These are phyloP conservation scores for Hesperia comma DNA, from an alignment of 2,888 invertebrate genomes.

Conservation along the genomic window DNA sequence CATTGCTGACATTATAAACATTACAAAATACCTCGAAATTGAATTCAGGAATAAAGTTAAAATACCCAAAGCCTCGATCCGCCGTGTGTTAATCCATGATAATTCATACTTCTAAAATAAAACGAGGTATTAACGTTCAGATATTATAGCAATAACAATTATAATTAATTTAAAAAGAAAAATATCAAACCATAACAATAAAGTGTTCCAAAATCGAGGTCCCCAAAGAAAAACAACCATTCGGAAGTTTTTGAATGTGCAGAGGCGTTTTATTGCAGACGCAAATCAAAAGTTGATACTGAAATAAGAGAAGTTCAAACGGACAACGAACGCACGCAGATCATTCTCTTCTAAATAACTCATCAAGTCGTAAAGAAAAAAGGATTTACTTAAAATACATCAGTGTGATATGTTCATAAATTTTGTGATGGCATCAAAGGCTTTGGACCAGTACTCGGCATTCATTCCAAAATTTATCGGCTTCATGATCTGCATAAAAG, in stretches of 20 bases:
- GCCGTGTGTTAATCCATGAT: conserved; percentile 24
- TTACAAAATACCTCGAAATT: conserved; percentile 55
- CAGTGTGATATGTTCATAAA: conserved; percentile 58
- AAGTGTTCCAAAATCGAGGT: conserved; percentile 23
- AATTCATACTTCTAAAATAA: conserved; percentile 45
- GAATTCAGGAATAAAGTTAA: conserved; percentile 51
- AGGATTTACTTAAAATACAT: conserved; percentile 49
- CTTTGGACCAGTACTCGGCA: conserved; percentile 44
- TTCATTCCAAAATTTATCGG: conserved; percentile 53
- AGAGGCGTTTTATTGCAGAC: conserved; percentile 41
- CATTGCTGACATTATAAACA: conserved; percentile 46
- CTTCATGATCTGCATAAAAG: conserved; percentile 56
- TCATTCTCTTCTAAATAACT: conserved; percentile 54
- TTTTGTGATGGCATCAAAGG: conserved; percentile 57
- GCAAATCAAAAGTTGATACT: conserved; percentile 37
- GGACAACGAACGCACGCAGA: conserved; percentile 46
- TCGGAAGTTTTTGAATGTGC: conserved; percentile 18
- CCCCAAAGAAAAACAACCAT: conserved; percentile 19
- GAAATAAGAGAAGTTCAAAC: conserved; percentile 50
- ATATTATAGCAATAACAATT: conserved; percentile 19
- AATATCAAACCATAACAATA: conserved; percentile 30
- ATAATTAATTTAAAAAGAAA: conserved; percentile 19
- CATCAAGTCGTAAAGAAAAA: conserved; percentile 53
- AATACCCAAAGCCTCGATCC: conserved; percentile 49
- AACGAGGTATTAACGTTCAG: conserved; percentile 38